A percentile compares a stretch with the other conserved stretches of the same genome.
phyloP scores from a whole-genome alignment of 2,113 vertebrate genomes.

The Xenopus laevis region DNA sequence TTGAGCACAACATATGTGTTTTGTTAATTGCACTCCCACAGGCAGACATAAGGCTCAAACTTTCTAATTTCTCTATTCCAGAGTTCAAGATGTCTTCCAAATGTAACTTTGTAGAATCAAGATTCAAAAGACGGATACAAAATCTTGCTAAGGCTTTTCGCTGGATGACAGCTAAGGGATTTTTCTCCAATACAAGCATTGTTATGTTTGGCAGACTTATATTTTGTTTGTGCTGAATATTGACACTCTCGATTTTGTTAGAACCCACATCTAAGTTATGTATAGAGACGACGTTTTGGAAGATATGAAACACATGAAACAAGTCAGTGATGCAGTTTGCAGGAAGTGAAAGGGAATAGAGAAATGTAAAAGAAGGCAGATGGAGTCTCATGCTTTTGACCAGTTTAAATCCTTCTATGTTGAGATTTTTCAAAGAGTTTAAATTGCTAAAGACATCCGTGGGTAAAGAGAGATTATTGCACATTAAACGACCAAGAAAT shows the following conservation, averaged over 20 bases:
- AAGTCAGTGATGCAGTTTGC: not conserved
- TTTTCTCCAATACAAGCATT: not conserved
- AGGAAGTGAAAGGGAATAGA: not conserved
- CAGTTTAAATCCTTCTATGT: not conserved
- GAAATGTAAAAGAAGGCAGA: not conserved
- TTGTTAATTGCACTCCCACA: not conserved
- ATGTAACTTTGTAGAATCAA: not conserved
- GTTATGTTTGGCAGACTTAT: not conserved
- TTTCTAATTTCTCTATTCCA: not conserved
- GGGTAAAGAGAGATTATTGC: not conserved
- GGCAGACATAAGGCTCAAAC: not conserved
- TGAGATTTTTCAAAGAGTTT: not conserved
- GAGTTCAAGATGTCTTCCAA: not conserved
- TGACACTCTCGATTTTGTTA: not conserved
- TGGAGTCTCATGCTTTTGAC: not conserved
- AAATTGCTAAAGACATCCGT: not conserved
- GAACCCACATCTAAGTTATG: not conserved
- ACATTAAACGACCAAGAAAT: not conserved
- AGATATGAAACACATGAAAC: not conserved
- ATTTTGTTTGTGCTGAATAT: not conserved
- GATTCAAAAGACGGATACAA: not conserved
- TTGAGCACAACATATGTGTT: not conserved
- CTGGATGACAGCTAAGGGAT: not conserved
- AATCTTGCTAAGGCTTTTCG: not conserved
- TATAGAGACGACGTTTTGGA: not conserved